Base-by-base conservation (phyloP, 2,888 invertebrate species). In the Koerneria pararmatus region DNA sequence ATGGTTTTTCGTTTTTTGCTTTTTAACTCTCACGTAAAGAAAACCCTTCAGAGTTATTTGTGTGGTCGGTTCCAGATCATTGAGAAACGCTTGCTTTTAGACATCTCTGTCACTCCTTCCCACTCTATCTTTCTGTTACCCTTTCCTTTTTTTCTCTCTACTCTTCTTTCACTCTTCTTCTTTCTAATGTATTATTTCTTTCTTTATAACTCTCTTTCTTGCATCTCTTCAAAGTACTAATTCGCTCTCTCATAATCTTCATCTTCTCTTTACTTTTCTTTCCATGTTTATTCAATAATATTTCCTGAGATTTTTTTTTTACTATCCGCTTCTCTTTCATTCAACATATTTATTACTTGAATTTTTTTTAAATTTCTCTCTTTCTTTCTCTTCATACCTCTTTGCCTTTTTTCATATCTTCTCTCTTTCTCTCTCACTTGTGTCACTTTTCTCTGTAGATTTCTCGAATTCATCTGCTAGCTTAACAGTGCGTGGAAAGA, bases 81-180 rank as follows among this genome's bases (percentile, higher is more conserved):
- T n/a, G n/a, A n/a, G n/a, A n/a, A n/a, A n/a, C n/a, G n/a, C n/a
- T n/a, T 41, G 6, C 31, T 41, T 60, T 41, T 11, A 4, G 31
- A 3, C 59, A 8, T 37, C 22, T 59, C 41, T 31, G 4, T 24
- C 1, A 29, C 5, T 34, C 22, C 15, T 51, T 46, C 59, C 60
- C 64, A 68, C 64, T 68, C 65, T 65, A 61, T 68, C 64, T 68
- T 68, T 65, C 64, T 65, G 65, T 68, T 68, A 65, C 60, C 56
- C 63, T 59, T 67, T 62, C 58, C 67, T 63, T 22, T 48, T 48
- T 41, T 32, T 56, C 46, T 34, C n/a, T 54, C 41, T 41, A 41
- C 35, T 24, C 37, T 53, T 56, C 46, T 57, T 56, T 29, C 54
- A 34, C 32, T 22, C 11, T 64, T 37, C 11, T n/a, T 57, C 34